These are phyloP conservation scores for Delia radicum DNA, from an alignment of 1,140 invertebrate species.

Conservation along the genomic window DNA sequence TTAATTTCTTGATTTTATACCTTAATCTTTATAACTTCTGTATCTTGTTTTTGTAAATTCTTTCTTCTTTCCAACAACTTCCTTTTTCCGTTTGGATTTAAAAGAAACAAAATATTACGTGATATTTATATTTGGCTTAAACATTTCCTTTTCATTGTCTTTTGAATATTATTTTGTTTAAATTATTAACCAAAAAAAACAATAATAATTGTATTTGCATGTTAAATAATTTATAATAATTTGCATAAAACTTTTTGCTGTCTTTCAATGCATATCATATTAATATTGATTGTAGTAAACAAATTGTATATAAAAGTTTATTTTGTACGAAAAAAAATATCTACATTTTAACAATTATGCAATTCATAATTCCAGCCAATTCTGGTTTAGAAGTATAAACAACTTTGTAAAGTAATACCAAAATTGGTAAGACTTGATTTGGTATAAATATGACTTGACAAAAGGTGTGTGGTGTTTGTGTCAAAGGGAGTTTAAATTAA, in stretches of 20 bases:
- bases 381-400: background rate
- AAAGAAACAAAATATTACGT: background rate
- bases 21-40: background rate
- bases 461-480: background rate
- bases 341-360: background rate
- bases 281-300: background rate
- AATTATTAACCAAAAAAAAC: background rate
- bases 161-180: background rate
- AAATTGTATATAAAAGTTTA: too few species aligned
- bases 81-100: background rate
- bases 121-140: background rate
- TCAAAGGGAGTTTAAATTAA: background rate
- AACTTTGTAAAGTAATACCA: background rate
- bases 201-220: background rate
- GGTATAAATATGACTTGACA: background rate
- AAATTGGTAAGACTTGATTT: background rate
- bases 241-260: background rate
- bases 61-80: background rate
- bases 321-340: background rate
- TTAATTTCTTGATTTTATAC: too few species aligned
- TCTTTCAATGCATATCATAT: background rate
- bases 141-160: background rate
- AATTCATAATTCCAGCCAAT: background rate
- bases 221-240: background rate
- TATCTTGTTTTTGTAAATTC: background rate